Evolutionary conservation across 2,888 invertebrate genomes (phyloP).

Genomic region (Drosophila mimetica): DNA sequence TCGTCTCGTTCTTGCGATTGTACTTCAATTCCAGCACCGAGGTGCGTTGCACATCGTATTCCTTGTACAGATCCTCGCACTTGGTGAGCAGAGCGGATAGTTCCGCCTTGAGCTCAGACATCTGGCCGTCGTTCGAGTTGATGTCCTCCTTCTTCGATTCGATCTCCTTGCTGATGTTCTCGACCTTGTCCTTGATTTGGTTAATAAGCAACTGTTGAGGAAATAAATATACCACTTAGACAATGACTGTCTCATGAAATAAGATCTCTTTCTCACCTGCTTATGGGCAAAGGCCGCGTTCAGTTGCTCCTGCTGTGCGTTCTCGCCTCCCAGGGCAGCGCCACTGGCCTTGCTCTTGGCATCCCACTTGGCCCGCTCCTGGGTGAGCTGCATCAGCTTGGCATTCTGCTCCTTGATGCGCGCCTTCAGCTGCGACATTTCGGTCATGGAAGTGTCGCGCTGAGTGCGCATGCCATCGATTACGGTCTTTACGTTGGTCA

Average conservation of each 20-base stretch:
- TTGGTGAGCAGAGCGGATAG: slow-evolving; percentile 88
- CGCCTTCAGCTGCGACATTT: slow-evolving; percentile 92
- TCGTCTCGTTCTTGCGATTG: slow-evolving; percentile 84
- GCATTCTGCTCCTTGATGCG: slow-evolving; percentile 94
- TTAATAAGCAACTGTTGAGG: slow-evolving; percentile 87
- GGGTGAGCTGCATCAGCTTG: slow-evolving; percentile 90
- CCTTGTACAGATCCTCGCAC: slow-evolving; percentile 88
- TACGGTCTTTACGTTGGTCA: slow-evolving; percentile 95
- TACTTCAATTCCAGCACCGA: slow-evolving; percentile 86
- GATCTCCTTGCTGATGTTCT: slow-evolving; percentile 91
- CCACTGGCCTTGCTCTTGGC: slow-evolving; percentile 86
- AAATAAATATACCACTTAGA: slow-evolving; percentile 24
- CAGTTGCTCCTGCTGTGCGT: slow-evolving; percentile 86
- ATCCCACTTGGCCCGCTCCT: slow-evolving; percentile 92
- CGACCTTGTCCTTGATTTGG: slow-evolving; percentile 89
- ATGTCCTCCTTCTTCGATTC: slow-evolving; percentile 92
- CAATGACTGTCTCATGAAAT: not conserved
- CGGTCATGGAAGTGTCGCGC: slow-evolving; percentile 95
- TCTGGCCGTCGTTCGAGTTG: slow-evolving; percentile 91
- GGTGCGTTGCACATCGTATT: slow-evolving; percentile 89
- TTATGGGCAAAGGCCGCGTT: slow-evolving; percentile 88
- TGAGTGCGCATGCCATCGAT: slow-evolving; percentile 97
- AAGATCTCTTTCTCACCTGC: slow-evolving; percentile 81
- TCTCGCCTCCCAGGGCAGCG: slow-evolving; percentile 78
- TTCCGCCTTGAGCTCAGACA: slow-evolving; percentile 89